Conservation (phyloP, 2,888 invertebrate genomes). For the Rambutsinella grinnellia region DNA sequence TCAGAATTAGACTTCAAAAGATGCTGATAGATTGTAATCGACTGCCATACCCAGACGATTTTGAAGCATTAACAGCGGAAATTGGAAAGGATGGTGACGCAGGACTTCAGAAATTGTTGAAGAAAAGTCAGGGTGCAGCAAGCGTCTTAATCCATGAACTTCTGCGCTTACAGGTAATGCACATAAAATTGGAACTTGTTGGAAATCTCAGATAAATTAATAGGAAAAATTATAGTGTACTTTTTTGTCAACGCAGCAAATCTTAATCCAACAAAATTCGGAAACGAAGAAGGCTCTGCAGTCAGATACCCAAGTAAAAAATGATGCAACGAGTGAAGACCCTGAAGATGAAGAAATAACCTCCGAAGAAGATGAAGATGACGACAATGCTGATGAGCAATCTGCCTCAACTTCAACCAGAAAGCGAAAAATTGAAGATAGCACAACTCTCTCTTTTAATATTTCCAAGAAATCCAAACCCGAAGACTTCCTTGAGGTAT, state of each 20-base stretch:
- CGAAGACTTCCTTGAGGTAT: conserved; percentile 74
- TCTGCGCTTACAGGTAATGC: conserved; percentile 74
- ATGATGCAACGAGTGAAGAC: neutral
- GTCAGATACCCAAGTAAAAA: conserved; percentile 1
- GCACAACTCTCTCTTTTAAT: neutral
- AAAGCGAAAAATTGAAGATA: conserved; percentile 59
- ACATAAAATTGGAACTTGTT: no score
- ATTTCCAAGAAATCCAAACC: conserved; percentile 70
- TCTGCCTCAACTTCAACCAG: neutral
- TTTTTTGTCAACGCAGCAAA: conserved; percentile 69
- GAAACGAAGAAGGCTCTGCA: conserved; percentile 76
- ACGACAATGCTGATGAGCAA: conserved; percentile 14
- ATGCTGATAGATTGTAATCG: conserved; percentile 81
- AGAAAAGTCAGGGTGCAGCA: conserved; percentile 69
- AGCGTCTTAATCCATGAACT: conserved; percentile 74
- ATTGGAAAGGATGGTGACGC: conserved; percentile 68
- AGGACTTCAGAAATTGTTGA: neutral
- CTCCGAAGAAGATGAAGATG: conserved; percentile 52
- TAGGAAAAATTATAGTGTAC: conserved; percentile 17
- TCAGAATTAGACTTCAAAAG: conserved; percentile 90
- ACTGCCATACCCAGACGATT: conserved; percentile 78
- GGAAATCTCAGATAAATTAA: neutral
- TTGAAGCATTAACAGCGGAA: conserved; percentile 70
- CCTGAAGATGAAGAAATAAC: conserved; percentile 59
- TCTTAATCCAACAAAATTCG: conserved; percentile 69